Conservation (phyloP, 1,140 invertebrate genomes). For the silkworm (Bombyx mori) region ASM3026992v2 NC_085117.1:14366001-14366500, state of each 20-base stretch:
- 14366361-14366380: too few relatives aligned
- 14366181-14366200: constrained; percentile 63
- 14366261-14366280: constrained; percentile 52
- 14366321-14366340: background rate
- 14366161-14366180: constrained; percentile 63
- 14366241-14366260: constrained; percentile 66
- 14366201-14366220: constrained; percentile 65
- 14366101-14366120: constrained; percentile 47
- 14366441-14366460: too few relatives aligned
- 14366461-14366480: too few relatives aligned
- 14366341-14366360: too few relatives aligned
- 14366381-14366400: too few relatives aligned
- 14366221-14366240: constrained; percentile 71
- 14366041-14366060: constrained; percentile 29
- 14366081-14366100: constrained; percentile 60
- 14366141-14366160: constrained; percentile 53
- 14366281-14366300: constrained; percentile 19
- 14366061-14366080: constrained; percentile 43
- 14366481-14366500: too few relatives aligned
- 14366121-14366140: constrained; percentile 46
- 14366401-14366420: too few relatives aligned
- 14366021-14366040: constrained; percentile 40
- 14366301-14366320: constrained; percentile 43
- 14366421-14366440: too few relatives aligned
- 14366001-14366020: constrained; percentile 44